Percentiles rank a stretch among this genome's conserved stretches.
These are phyloP conservation scores for Onthophagus sagittarius DNA, from an alignment of 2,888 invertebrate species.

Conservation along the genomic window DNA sequence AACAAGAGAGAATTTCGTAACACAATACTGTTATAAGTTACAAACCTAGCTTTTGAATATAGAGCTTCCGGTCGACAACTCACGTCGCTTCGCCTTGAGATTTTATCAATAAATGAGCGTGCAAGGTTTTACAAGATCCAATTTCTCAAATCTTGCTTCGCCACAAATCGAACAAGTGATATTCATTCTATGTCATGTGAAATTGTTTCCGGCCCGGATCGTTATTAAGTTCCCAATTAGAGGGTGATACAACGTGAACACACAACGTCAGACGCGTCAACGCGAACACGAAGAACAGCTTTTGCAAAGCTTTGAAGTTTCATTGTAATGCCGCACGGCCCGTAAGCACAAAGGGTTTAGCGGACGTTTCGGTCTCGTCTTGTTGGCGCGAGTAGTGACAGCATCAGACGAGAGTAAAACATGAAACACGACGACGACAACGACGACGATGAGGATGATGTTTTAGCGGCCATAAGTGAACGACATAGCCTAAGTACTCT, in stretches of 20 bases:
- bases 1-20: no score
- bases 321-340: neutral
- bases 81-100: no score
- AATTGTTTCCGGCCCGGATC: slow-evolving; percentile 6
- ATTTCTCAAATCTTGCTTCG: neutral
- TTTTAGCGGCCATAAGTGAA: neutral
- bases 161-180: no score
- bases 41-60: no score
- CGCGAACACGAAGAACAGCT: neutral
- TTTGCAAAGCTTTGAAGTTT: neutral
- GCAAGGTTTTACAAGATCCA: no score
- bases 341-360: slow-evolving; percentile 9
- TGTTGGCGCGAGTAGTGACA: neutral
- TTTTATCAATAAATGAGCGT: no score
- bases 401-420: neutral
- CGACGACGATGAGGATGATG: neutral
- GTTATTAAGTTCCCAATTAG: slow-evolving; percentile 5
- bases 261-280: neutral
- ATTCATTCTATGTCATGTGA: no score
- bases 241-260: neutral
- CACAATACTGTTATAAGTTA: no score
- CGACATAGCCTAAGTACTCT: neutral
- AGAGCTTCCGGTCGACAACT: no score
- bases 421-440: neutral
- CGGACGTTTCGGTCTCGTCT: slow-evolving; percentile 2